Evolutionary conservation across 1,140 invertebrate genomes (phyloP).

Genomic region (Neoseiulus cucumeris): DNA sequence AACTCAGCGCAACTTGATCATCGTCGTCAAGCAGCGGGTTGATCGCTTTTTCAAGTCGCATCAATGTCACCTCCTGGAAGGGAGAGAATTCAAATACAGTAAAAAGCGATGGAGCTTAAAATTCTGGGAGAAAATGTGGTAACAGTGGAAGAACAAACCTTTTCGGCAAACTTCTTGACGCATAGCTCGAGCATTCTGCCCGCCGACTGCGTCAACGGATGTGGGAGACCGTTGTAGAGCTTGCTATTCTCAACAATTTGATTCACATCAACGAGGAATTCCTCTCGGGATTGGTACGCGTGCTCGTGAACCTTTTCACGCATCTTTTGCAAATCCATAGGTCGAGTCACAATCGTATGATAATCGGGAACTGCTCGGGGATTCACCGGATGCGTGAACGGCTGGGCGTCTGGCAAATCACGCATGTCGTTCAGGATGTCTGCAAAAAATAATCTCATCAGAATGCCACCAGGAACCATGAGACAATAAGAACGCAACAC

Average conservation of each 20-base stretch:
- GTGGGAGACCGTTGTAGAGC: slow-evolving; percentile 70
- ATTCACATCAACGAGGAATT: slow-evolving; percentile 81
- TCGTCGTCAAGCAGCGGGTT: slow-evolving; percentile 94
- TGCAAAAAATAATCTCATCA: neutral
- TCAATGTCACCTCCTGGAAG: slow-evolving; percentile 57
- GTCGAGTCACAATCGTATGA: slow-evolving; percentile 66
- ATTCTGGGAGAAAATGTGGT: too few relatives aligned
- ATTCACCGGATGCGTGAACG: slow-evolving; percentile 85
- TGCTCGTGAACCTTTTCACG: slow-evolving; percentile 74
- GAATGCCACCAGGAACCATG: too few relatives aligned
- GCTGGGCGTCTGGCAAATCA: slow-evolving; percentile 65
- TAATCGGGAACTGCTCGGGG: slow-evolving; percentile 84
- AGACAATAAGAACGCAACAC: too few relatives aligned
- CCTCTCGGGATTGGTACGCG: slow-evolving; percentile 77
- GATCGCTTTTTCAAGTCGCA: slow-evolving; percentile 90
- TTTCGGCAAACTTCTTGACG: slow-evolving; percentile 60
- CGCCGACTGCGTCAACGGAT: slow-evolving; percentile 62
- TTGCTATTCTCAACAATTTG: slow-evolving; percentile 89
- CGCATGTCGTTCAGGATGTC: slow-evolving; percentile 82
- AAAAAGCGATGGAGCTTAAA: too few relatives aligned
- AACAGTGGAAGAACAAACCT: slow-evolving; percentile 28
- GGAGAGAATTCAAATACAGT: too few relatives aligned
- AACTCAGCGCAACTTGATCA: slow-evolving; percentile 87
- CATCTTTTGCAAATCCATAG: slow-evolving; percentile 95
- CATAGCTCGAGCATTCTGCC: slow-evolving; percentile 69